A percentile compares a stretch with the other conserved stretches of the same genome.
phyloP scores from a whole-genome alignment of 1,140 invertebrate species.

The Saccostrea echinata region DNA sequence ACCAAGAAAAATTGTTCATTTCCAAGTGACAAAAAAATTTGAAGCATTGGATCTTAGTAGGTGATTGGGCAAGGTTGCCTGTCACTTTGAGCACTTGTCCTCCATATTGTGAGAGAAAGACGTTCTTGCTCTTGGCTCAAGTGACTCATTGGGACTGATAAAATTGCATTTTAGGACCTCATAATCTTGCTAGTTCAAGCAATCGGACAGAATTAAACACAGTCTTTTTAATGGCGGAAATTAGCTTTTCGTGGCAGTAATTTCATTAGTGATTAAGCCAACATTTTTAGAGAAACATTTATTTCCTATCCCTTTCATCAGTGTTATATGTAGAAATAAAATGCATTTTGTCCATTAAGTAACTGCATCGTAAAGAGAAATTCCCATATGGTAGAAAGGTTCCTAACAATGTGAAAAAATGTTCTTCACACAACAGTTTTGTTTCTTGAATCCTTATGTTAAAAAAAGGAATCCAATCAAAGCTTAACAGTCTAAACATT shows the following conservation, averaged over 20 bases:
- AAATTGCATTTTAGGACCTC: conserved; percentile 20
- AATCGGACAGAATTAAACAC: background rate
- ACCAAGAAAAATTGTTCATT: background rate
- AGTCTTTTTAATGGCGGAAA: conserved; percentile 18
- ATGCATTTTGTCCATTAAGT: conserved; percentile 29
- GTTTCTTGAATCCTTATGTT: background rate
- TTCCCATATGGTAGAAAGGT: conserved; percentile 12
- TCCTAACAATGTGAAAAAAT: conserved; percentile 28
- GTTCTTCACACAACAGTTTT: background rate
- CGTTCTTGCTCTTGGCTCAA: conserved; percentile 10
- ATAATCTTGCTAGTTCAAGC: conserved; percentile 18
- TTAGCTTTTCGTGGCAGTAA: conserved; percentile 30
- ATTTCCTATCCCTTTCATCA: conserved; percentile 12
- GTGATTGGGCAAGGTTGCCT: conserved; percentile 1
- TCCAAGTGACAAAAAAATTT: conserved; percentile 32
- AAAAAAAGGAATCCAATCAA: conserved; percentile 29
- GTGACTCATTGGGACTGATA: conserved; percentile 6
- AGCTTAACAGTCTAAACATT: background rate
- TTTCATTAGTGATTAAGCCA: conserved; percentile 21
- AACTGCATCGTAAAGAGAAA: background rate
- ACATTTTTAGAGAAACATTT: background rate
- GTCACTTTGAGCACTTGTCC: background rate
- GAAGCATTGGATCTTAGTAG: background rate
- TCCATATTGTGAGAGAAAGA: background rate
- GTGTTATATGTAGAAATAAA: conserved; percentile 33